Percentiles rank a stretch among this genome's conserved stretches.
Conservation (phyloP, 1,140 invertebrate species). For the Pachypsylla venusta region DNA sequence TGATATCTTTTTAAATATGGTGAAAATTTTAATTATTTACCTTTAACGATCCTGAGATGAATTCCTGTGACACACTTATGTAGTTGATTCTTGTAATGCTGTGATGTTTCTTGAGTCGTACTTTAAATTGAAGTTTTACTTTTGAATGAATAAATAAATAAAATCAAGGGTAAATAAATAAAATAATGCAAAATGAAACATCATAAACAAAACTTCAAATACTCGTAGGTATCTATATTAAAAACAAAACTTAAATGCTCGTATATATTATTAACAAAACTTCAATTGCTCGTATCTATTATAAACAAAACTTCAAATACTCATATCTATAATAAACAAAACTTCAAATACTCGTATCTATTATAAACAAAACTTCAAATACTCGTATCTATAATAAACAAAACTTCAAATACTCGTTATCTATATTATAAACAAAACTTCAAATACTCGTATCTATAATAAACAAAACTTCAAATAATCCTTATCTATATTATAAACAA, state of each 20-base stretch:
- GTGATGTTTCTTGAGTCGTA: too few species aligned
- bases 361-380: neutral
- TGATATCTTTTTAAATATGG: too few species aligned
- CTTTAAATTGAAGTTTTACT: too few species aligned
- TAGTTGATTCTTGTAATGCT: too few species aligned
- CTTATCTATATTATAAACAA: neutral
- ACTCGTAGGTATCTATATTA: neutral
- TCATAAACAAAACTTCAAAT: neutral
- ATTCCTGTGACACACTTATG: too few species aligned
- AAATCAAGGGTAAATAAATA: too few species aligned
- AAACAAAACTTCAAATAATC: neutral
- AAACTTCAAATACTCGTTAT: too few species aligned
- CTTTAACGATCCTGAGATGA: too few species aligned
- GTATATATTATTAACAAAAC: neutral
- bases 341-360: neutral
- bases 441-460: neutral
- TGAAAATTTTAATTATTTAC: too few species aligned
- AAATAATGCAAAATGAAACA: too few species aligned
- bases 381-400: neutral
- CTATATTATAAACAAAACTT: slow-evolving; percentile 5
- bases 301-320: slow-evolving; percentile 9
- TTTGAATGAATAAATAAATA: too few species aligned
- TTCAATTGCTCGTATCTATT: too few species aligned
- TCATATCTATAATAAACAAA: neutral
- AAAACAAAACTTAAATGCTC: neutral